Percentiles rank a stretch among this genome's conserved stretches.
Conservation (phyloP, 2,113 vertebrate species). For the Amphiprion percula region DNA sequence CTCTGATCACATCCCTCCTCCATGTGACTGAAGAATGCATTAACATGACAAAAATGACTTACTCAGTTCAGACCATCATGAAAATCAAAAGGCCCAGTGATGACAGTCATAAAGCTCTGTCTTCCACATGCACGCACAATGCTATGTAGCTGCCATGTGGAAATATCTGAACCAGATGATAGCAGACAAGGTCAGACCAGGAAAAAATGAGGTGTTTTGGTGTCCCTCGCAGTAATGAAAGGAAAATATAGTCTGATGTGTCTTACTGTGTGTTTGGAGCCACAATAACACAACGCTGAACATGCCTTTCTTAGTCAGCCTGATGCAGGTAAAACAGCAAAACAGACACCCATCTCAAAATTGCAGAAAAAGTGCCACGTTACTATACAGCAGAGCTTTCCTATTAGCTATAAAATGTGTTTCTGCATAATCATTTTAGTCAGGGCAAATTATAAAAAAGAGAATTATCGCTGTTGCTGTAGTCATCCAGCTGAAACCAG, state of each 20-base stretch:
- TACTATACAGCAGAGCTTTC: not conserved
- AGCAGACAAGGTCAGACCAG: constrained; percentile 24
- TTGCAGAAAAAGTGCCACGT: not conserved
- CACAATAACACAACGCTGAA: not conserved
- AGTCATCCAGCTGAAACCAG: constrained; percentile 22
- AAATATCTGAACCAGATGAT: constrained; percentile 45
- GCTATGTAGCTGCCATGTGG: constrained; percentile 39
- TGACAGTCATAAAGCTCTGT: constrained; percentile 33
- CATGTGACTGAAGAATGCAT: constrained; percentile 31
- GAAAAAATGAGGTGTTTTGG: constrained; percentile 17
- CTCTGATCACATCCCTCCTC: constrained; percentile 15
- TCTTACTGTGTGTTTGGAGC: not conserved
- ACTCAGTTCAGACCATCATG: constrained; percentile 13
- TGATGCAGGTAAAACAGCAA: not conserved
- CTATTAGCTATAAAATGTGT: not conserved
- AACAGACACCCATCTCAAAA: not conserved
- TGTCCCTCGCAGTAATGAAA: constrained; percentile 3
- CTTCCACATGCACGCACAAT: constrained; percentile 33
- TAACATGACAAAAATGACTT: constrained; percentile 50
- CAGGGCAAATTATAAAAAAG: constrained; percentile 6
- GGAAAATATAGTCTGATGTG: not conserved
- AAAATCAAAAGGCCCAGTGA: constrained; percentile 36
- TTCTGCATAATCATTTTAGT: constrained; percentile 8
- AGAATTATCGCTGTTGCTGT: constrained; percentile 20
- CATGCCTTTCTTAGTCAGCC: not conserved